Evolutionary conservation across 2,113 vertebrate species (phyloP).

Genomic region (Dinomys branickii): DNA sequence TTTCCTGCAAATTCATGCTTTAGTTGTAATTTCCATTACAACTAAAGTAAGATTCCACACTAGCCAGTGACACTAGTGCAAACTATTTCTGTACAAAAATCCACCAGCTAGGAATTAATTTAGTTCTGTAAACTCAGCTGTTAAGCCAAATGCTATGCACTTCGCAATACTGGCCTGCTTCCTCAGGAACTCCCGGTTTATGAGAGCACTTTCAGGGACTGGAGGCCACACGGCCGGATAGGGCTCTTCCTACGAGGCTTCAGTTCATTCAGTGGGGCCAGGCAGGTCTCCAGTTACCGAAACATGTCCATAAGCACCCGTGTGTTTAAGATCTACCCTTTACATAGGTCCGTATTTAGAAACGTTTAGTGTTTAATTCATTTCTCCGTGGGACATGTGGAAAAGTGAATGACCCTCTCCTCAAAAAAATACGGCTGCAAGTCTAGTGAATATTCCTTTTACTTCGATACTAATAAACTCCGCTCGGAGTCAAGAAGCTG

Average conservation of each 20-base stretch:
- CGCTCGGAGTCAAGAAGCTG: not conserved
- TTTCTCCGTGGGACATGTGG: not conserved
- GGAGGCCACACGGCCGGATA: not conserved
- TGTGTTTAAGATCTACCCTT: not conserved
- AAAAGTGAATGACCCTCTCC: not conserved
- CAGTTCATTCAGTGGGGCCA: not conserved
- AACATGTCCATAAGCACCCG: not conserved
- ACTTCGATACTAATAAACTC: not conserved
- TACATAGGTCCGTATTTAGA: not conserved
- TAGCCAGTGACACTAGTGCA: not conserved
- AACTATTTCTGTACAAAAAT: not conserved
- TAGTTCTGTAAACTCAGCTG: conserved; percentile 3
- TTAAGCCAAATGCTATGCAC: not conserved
- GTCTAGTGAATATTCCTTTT: not conserved
- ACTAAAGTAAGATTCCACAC: not conserved
- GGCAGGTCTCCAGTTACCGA: not conserved
- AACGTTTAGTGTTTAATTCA: not conserved
- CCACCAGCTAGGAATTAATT: not conserved
- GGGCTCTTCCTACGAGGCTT: not conserved
- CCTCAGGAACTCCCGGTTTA: not conserved
- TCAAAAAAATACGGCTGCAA: not conserved
- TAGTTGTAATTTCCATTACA: not conserved
- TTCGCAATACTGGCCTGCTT: not conserved
- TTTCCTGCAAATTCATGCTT: not conserved
- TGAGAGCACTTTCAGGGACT: not conserved